These are phyloP conservation scores for Pheosia gnoma DNA, from an alignment of 2,888 invertebrate species.

Conservation along the genomic window DNA sequence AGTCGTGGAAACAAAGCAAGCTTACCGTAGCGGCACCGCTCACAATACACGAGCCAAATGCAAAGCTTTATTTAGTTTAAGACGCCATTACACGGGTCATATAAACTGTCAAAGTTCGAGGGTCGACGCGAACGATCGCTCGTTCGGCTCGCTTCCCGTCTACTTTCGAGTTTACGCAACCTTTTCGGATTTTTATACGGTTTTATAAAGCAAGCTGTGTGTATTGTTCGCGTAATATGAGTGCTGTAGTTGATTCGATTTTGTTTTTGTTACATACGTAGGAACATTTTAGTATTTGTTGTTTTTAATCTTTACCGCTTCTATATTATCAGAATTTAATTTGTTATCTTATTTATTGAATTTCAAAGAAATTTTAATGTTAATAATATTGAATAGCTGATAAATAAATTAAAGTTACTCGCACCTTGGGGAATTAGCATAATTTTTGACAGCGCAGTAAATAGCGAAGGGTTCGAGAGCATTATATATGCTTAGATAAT, in stretches of 20 bases:
- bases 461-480: too few species aligned
- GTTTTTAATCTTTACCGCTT: too few species aligned
- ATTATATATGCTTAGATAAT: too few species aligned
- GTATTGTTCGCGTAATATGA: background rate
- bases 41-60: constrained; percentile 71
- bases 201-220: constrained; percentile 37
- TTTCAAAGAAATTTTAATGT: too few species aligned
- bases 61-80: constrained; percentile 82
- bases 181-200: constrained; percentile 59
- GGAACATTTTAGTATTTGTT: too few species aligned
- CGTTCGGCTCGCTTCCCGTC: constrained; percentile 42
- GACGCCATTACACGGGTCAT: constrained; percentile 83
- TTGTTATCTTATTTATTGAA: too few species aligned
- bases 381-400: too few species aligned
- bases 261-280: too few species aligned
- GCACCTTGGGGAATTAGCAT: too few species aligned
- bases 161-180: constrained; percentile 53
- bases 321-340: too few species aligned
- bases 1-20: constrained; percentile 64
- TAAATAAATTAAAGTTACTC: too few species aligned
- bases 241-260: background rate
- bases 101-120: constrained; percentile 81
- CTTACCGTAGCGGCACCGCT: constrained; percentile 52
- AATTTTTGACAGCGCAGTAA: too few species aligned
- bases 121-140: constrained; percentile 52